phyloP scores from a whole-genome alignment of 2,888 invertebrate genomes.

The Coelogynopora nodosa region DNA sequence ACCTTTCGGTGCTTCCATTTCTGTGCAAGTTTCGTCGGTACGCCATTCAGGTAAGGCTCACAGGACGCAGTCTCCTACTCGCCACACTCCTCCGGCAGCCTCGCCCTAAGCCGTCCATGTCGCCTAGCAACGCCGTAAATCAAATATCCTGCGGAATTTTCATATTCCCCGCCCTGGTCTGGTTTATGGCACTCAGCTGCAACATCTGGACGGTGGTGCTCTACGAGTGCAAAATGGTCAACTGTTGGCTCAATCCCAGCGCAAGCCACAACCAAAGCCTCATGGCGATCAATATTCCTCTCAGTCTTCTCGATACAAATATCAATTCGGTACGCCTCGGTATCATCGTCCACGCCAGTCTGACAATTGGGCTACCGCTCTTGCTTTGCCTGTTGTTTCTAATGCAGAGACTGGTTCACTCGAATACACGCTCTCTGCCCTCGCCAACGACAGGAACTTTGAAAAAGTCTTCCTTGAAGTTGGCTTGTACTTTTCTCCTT shows the following conservation, averaged over 20 bases:
- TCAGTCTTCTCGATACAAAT: neutral
- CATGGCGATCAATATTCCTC: neutral
- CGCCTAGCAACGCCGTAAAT: neutral
- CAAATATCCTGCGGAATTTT: slow-evolving; percentile 24
- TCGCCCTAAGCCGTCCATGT: neutral
- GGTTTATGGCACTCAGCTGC: slow-evolving; percentile 29
- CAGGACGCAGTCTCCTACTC: neutral
- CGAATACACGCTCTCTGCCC: neutral
- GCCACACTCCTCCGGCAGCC: neutral
- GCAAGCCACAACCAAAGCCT: neutral
- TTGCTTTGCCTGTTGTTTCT: neutral
- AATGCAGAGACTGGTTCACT: neutral
- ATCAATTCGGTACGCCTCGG: neutral
- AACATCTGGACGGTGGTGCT: slow-evolving; percentile 37
- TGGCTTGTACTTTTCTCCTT: neutral
- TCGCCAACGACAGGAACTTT: neutral
- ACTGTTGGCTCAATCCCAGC: neutral
- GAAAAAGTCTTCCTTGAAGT: neutral
- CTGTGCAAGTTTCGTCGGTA: slow-evolving; percentile 5
- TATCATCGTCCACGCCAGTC: neutral
- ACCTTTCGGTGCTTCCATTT: neutral
- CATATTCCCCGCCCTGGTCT: slow-evolving; percentile 36
- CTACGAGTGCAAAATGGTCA: slow-evolving; percentile 26
- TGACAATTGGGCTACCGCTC: neutral
- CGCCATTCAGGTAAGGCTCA: neutral